Evolutionary conservation across 1,140 invertebrate species (phyloP).

Genomic region (Aphelenchoides avenae): DNA sequence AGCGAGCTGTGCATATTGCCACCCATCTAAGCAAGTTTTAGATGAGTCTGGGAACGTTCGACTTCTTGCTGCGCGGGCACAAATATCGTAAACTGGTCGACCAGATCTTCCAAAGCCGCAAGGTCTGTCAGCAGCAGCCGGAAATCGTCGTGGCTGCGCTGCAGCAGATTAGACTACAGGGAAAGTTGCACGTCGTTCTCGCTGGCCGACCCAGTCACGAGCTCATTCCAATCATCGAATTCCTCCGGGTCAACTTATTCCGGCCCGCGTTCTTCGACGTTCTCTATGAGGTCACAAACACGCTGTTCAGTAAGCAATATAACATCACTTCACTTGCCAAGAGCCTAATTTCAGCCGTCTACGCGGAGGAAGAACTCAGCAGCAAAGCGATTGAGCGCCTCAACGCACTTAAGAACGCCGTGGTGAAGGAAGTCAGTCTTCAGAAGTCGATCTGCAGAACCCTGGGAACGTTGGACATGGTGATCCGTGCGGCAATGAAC

Average conservation of each 20-base stretch:
- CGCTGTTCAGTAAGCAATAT: conserved; percentile 19
- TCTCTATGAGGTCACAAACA: conserved; percentile 40
- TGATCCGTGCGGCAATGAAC: neutral
- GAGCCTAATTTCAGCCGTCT: conserved; percentile 20
- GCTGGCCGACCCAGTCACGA: conserved; percentile 11
- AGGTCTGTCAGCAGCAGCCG: conserved; percentile 8
- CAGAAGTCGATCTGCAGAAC: neutral
- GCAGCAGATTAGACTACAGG: conserved; percentile 36
- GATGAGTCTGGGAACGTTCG: conserved; percentile 30
- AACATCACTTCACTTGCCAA: neutral
- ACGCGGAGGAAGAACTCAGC: conserved; percentile 23
- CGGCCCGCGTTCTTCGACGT: conserved; percentile 31
- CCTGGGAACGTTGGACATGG: conserved; percentile 10
- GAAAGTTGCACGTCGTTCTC: conserved; percentile 20
- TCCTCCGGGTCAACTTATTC: conserved; percentile 32
- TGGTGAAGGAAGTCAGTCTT: conserved; percentile 7
- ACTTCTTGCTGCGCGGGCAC: conserved; percentile 26
- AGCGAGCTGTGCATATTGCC: neutral
- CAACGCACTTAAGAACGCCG: neutral
- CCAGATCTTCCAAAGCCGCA: conserved; percentile 22
- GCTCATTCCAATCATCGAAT: conserved; percentile 23
- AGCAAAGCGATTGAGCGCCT: neutral
- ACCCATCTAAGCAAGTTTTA: conserved; percentile 18
- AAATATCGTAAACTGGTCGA: conserved; percentile 30
- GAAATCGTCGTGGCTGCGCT: conserved; percentile 37